Base-by-base conservation (phyloP, 2,888 invertebrate species). In the Rhagophthalmus giganteus region DNA sequence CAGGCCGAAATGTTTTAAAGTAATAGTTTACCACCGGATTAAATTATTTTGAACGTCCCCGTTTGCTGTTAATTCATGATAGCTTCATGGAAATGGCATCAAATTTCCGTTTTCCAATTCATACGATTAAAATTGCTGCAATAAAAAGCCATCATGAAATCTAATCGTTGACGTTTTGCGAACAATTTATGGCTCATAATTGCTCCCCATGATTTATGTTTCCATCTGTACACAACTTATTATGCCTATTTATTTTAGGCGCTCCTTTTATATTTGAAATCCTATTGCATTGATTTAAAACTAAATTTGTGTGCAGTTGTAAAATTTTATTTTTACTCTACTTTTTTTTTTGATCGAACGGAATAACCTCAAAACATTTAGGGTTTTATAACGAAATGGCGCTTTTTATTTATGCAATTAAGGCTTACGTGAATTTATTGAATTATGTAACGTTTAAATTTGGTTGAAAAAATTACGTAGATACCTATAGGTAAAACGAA, bases 91-190 rank as follows among this genome's bases (percentile, higher is more conserved):
- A 50, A 50, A 50, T 44, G 50, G 28, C 50, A 44, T 39, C 32
- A 39, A 45, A 44, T 39, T 38, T 50, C 44, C 50, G 50, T 50
- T 50, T 50, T 50, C 50, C 44, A 50, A 50, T 50, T 50, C 50
- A 50, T 50, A 44, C 50, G 50, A 50, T 50, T 50, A 50, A 50
- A 50, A 50, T 50, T 50, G 38, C 39, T 6, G 50, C 38, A 50
- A 50, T 50, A 50, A 50, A 49, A 50, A 44, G 50, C 39, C 38
- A 44, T 50, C 50, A 45, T 50, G 44, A 50, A 50, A 50, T 50
- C 50, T 44, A 50, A 50, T 50, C 50, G 50, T 50, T 50, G 50
- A 50, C 50, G 27, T 50, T 50, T 50, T 50, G 39, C 37, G 35
- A 32, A 31, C 44, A 37, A 50, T 50, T 50, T 50, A 50, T 50